A percentile compares a stretch with the other conserved stretches of the same genome.
Conservation (phyloP, 1,140 invertebrate genomes). For the Drosophila simulans region DNA sequence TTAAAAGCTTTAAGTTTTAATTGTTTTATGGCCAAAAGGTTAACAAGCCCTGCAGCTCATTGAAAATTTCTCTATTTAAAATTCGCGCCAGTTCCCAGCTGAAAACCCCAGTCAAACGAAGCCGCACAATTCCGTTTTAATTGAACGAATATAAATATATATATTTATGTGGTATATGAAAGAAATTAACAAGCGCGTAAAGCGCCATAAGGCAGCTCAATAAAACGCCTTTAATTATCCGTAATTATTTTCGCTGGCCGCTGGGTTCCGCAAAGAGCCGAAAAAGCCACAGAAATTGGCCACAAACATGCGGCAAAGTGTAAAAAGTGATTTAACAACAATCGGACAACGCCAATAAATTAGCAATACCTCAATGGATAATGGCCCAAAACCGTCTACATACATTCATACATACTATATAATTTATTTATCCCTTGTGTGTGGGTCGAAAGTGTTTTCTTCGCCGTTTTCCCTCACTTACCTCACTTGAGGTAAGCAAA, state of each 20-base stretch:
- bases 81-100: slow-evolving; percentile 22
- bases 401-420: slow-evolving; percentile 16
- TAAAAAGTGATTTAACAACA: slow-evolving; percentile 78
- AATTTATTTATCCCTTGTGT: slow-evolving; percentile 53
- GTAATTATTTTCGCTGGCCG: slow-evolving; percentile 52
- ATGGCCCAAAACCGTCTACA: slow-evolving; percentile 49
- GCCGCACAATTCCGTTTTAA: slow-evolving; percentile 27
- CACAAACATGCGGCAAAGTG: slow-evolving; percentile 56
- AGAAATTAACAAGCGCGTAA: slow-evolving; percentile 62
- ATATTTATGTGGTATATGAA: slow-evolving; percentile 48
- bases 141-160: slow-evolving; percentile 18
- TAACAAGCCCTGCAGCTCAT: not conserved
- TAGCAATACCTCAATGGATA: slow-evolving; percentile 74
- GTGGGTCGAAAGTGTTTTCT: slow-evolving; percentile 63
- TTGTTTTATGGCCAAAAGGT: not conserved
- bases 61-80: slow-evolving; percentile 17
- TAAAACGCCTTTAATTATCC: slow-evolving; percentile 69
- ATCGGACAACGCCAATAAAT: slow-evolving; percentile 68
- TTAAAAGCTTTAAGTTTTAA: not conserved
- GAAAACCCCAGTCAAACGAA: slow-evolving; percentile 3
- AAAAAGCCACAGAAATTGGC: slow-evolving; percentile 8
- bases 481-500: slow-evolving; percentile 27
- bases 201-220: slow-evolving; percentile 52
- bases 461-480: slow-evolving; percentile 24
- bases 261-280: slow-evolving; percentile 61